A percentile compares a stretch with the other conserved stretches of the same genome.
These are phyloP conservation scores for Lophius piscatorius DNA, from an alignment of 2,113 vertebrate genomes.

Conservation along the genomic window DNA sequence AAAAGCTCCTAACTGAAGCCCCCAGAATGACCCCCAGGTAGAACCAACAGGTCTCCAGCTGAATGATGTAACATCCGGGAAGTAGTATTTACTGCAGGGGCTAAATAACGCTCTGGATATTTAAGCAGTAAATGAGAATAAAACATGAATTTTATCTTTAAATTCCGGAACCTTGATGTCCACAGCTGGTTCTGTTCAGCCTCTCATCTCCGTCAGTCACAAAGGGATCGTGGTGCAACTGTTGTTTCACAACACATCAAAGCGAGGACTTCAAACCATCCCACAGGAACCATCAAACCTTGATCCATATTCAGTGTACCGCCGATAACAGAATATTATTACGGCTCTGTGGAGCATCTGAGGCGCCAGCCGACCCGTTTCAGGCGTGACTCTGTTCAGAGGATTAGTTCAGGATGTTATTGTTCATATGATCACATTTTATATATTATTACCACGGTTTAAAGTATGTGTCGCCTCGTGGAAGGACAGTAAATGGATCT, in stretches of 20 bases:
- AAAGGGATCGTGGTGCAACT: not conserved
- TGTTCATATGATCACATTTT: too few relatives aligned
- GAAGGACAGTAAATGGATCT: too few relatives aligned
- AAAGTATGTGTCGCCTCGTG: too few relatives aligned
- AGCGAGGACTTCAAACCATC: too few relatives aligned
- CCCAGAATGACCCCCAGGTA: too few relatives aligned
- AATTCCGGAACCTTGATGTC: too few relatives aligned
- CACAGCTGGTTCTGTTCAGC: not conserved
- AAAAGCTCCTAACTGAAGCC: too few relatives aligned
- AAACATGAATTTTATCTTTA: not conserved
- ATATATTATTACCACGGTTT: not conserved
- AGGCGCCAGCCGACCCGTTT: too few relatives aligned
- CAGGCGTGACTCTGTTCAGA: too few relatives aligned
- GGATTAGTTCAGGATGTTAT: too few relatives aligned
- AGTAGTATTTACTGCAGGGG: not conserved
- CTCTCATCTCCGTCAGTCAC: constrained; percentile 35
- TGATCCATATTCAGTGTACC: not conserved
- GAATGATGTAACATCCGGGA: not conserved
- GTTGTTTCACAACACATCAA: constrained; percentile 15
- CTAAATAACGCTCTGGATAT: not conserved
- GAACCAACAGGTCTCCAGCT: not conserved
- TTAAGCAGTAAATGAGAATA: not conserved
- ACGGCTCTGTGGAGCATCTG: not conserved
- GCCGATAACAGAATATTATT: not conserved
- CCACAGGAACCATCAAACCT: not conserved